phyloP scores from a whole-genome alignment of 64 coral and sea anemone genomes.

The Montipora foliosa region DNA sequence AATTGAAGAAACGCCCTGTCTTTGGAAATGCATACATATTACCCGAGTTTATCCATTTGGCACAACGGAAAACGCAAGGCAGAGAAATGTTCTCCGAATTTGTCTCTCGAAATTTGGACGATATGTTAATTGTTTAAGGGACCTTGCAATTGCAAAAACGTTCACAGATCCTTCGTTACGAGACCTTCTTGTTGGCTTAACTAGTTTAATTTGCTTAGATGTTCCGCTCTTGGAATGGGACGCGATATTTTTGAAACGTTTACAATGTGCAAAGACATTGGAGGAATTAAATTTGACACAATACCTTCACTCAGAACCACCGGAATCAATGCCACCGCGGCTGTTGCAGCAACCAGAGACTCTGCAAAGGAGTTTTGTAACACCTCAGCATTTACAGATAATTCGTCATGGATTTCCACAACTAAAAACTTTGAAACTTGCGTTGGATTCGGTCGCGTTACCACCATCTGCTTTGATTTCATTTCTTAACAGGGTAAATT shows the following conservation, averaged over 20 bases:
- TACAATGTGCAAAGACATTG: constrained; percentile 21
- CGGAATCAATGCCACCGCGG: neutral
- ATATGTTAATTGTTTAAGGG: constrained; percentile 32
- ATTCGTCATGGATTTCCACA: constrained; percentile 16
- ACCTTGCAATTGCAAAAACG: constrained; percentile 20
- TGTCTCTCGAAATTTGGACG: constrained; percentile 36
- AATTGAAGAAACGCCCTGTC: constrained; percentile 25
- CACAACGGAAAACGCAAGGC: neutral
- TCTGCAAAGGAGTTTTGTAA: constrained; percentile 1
- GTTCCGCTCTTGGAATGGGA: constrained; percentile 31
- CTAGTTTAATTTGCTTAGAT: constrained; percentile 34
- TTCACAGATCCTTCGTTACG: constrained; percentile 9
- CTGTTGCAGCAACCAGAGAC: constrained; percentile 5
- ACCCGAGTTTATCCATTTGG: neutral
- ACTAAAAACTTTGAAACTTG: constrained; percentile 44
- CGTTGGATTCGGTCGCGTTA: constrained; percentile 4
- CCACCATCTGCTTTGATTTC: constrained; percentile 21
- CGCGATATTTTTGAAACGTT: neutral
- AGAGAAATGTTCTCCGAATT: constrained; percentile 8
- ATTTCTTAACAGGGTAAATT: constrained; percentile 7
- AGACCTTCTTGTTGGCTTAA: neutral
- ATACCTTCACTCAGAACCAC: neutral
- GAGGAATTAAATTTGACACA: constrained; percentile 37
- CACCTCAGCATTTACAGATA: constrained; percentile 30
- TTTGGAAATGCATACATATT: constrained; percentile 46